Evolutionary conservation across 2,888 invertebrate genomes (phyloP).

Genomic region (Rapana venosa): DNA sequence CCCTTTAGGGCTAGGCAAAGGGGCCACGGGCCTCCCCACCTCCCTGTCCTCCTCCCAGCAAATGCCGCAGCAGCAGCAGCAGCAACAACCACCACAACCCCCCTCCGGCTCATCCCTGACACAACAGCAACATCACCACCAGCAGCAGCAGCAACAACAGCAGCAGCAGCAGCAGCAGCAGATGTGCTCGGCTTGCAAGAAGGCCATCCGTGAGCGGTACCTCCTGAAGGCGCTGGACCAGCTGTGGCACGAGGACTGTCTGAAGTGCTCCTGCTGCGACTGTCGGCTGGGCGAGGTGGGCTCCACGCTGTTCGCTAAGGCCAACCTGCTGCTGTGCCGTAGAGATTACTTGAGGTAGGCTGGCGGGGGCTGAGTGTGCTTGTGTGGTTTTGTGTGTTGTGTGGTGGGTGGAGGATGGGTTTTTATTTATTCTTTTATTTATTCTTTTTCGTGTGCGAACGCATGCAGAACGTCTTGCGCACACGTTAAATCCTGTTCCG

Average conservation of each 20-base stretch:
- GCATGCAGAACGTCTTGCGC: no score
- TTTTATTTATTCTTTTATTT: no score
- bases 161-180: conserved; percentile 56
- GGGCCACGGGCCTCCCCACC: background rate
- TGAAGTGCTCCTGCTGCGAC: conserved; percentile 92
- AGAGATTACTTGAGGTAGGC: conserved; percentile 95
- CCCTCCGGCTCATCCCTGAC: no score
- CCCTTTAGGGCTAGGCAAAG: background rate
- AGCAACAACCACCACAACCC: conserved; percentile 29
- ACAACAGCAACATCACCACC: conserved; percentile 55
- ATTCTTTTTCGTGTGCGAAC: no score
- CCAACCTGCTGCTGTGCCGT: conserved; percentile 93
- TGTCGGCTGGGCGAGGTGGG: conserved; percentile 95
- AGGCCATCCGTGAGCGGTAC: conserved; percentile 89
- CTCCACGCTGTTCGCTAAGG: conserved; percentile 92
- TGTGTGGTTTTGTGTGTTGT: background rate
- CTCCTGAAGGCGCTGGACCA: conserved; percentile 90
- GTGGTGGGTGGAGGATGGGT: background rate
- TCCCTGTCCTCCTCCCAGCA: conserved; percentile 51
- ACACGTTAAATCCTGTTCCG: no score
- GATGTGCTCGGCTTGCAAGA: conserved; percentile 91
- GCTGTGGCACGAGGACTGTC: conserved; percentile 96
- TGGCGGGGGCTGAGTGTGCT: no score
- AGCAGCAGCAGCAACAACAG: conserved; percentile 30
- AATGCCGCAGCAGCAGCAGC: conserved; percentile 10